Conservation (phyloP, 2,113 vertebrate genomes). For the Taxidea taxus region DNA sequence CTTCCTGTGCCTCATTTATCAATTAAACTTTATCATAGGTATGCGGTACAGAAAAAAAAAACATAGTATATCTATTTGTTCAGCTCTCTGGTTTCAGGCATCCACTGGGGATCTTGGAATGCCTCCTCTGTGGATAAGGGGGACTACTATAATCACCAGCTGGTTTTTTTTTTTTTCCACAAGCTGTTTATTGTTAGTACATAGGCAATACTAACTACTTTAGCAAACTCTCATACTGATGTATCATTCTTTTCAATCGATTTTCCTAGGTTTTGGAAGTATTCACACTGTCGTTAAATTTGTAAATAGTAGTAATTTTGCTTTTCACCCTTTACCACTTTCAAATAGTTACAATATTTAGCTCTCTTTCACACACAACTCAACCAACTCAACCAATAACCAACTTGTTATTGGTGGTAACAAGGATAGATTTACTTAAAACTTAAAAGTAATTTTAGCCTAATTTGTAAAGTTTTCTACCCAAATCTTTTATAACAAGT, state of each 20-base stretch:
- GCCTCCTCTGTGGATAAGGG: not conserved
- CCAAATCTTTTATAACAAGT: not conserved
- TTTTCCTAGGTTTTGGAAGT: constrained; percentile 1
- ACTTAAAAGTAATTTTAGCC: not conserved
- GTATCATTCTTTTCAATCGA: not conserved
- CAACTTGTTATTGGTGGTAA: not conserved
- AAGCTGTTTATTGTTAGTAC: not conserved
- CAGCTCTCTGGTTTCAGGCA: not conserved
- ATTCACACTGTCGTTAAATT: not conserved
- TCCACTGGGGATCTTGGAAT: not conserved
- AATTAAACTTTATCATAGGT: not conserved
- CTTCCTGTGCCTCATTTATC: not conserved
- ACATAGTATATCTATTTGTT: not conserved
- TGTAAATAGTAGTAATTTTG: constrained; percentile 1
- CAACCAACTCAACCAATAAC: too few species aligned
- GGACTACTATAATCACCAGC: not conserved
- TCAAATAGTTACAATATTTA: not conserved
- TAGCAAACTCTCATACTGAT: not conserved
- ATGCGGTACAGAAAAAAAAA: not conserved
- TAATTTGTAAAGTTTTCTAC: not conserved
- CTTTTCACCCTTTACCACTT: not conserved
- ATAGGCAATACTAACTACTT: not conserved
- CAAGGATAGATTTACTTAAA: not conserved
- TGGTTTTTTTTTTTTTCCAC: too few species aligned
- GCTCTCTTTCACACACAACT: not conserved